Evolutionary conservation across 2,888 invertebrate genomes (phyloP), one percentile per base, ranked within the genome.

Genomic region (Oeneis ivallda): DNA sequence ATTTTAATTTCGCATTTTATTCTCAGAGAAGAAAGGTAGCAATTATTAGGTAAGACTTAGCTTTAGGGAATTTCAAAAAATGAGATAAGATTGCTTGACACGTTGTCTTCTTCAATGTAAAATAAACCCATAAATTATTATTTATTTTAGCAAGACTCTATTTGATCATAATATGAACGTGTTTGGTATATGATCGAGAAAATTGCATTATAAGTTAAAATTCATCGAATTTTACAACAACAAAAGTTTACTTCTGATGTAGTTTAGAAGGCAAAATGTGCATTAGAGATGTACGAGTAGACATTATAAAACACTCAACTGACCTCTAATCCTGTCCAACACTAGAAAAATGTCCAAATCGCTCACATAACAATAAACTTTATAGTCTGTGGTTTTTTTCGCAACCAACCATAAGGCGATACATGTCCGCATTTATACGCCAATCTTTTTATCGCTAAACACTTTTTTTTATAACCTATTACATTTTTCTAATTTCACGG

Each of bases 401-500:
- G 66, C 56, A 71, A 68, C 69, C 57, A 66, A 65, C 67, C 70
- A 66, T 65, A 72, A 62, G 66, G 65, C 62, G 17, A 32, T 54
- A 54, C 43, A 54, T 62, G 62, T 62, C 62, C 62, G 70, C 63
- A 71, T 71, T 71, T 71, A 74, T 76, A 76, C 77, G 77, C 75
- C 74, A 75, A 78, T 79, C 49, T 80, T 80, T 79, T 76, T 78
- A 75, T 73, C 74, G 75, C 79, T 78, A 78, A 63, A 56, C 56
- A 49, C 41, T 50, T 50, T 61, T 65, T 65, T 60, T 65, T 81
- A 77, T 77, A 82, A 81, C 79, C 76, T 81, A 76, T 75, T 76
- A 72, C 75, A 76, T 84, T 84, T 84, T 82, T 83, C 76, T 81
- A 87, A 88, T 87, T 87, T 86, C 87, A 88, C 85, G 83, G 78